These are phyloP conservation scores for Gastrophysa polygoni DNA, from an alignment of 2,888 invertebrate species.

Conservation along the genomic window DNA sequence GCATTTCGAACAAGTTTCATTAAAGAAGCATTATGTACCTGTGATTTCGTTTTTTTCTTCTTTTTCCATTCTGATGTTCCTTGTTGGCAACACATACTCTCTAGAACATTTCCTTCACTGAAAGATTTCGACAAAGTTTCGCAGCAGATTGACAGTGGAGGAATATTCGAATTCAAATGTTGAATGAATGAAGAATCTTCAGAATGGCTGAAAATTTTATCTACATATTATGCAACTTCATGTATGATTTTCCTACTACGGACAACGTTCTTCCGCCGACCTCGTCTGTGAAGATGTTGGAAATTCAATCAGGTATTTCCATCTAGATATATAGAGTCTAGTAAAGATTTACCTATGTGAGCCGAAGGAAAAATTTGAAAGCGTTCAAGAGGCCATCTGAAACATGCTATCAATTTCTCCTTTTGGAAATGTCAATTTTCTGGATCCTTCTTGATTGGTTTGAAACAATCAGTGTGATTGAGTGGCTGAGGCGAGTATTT, in stretches of 20 bases:
- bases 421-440: not conserved
- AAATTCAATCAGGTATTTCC: too few relatives aligned
- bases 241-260: not conserved
- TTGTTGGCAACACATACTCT: not conserved
- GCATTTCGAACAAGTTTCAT: not conserved
- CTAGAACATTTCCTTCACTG: not conserved
- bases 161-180: not conserved
- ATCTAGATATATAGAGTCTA: too few relatives aligned
- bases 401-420: not conserved
- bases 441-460: not conserved
- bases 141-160: not conserved
- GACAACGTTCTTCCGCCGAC: not conserved
- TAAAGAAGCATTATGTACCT: not conserved
- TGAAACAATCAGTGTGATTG: not conserved
- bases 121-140: not conserved
- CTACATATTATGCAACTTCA: not conserved
- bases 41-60: not conserved
- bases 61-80: not conserved
- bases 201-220: not conserved
- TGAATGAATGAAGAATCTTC: not conserved
- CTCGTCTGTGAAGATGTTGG: not conserved
- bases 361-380: conserved; percentile 20
- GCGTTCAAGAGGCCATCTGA: conserved; percentile 3
- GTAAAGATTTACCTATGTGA: not conserved
- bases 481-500: not conserved